These are phyloP conservation scores for Epistrophe grossulariae DNA, from an alignment of 2,888 invertebrate species.

Conservation along the genomic window DNA sequence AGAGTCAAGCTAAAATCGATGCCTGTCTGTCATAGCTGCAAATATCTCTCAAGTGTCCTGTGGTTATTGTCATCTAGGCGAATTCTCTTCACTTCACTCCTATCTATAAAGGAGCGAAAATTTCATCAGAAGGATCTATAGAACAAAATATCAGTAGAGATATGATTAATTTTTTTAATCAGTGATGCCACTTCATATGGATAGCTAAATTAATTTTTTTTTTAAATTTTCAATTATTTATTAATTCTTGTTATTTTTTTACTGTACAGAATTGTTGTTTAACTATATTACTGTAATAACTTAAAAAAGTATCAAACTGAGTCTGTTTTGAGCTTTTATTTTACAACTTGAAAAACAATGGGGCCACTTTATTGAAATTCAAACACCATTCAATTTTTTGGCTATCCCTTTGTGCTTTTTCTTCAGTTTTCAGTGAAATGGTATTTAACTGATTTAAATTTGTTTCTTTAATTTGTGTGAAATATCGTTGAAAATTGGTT, in stretches of 20 bases:
- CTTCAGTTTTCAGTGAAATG: too few species aligned
- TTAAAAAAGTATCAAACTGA: not conserved
- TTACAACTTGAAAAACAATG: rapidly evolving
- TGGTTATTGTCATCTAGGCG: slow-evolving; percentile 69
- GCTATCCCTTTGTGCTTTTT: too few species aligned
- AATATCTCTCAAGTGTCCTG: slow-evolving; percentile 70
- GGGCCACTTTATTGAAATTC: not conserved
- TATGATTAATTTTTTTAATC: not conserved
- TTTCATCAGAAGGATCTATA: slow-evolving; percentile 29
- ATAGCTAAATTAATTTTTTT: too few species aligned
- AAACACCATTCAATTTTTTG: too few species aligned
- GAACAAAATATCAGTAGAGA: slow-evolving; percentile 32
- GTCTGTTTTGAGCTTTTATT: not conserved
- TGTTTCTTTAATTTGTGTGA: too few species aligned
- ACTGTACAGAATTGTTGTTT: too few species aligned
- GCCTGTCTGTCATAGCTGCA: slow-evolving; percentile 58
- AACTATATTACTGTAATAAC: too few species aligned
- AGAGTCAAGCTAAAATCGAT: slow-evolving; percentile 67
- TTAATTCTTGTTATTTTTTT: not conserved
- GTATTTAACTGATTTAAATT: too few species aligned
- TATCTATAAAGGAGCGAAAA: slow-evolving; percentile 3
- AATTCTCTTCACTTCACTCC: slow-evolving; percentile 36
- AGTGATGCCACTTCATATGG: not conserved
- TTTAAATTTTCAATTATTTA: not conserved
- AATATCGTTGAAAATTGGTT: too few species aligned